Evolutionary conservation across 92 coral and sea anemone genomes (phyloP), one percentile per base, ranked within the genome.

Genomic region (Plumapathes pennacea): DNA sequence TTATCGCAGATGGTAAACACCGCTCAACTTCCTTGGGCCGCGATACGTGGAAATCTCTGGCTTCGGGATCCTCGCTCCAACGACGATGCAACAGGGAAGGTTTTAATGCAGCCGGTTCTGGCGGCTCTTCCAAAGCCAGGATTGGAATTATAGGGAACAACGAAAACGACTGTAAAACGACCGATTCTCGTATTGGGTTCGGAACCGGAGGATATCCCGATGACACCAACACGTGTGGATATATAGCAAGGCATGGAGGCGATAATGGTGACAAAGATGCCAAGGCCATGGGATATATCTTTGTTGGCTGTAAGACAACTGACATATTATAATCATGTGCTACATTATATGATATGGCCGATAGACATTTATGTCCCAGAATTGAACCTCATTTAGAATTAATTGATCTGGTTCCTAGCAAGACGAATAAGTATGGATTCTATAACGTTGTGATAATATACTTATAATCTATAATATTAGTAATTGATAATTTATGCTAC

Each of bases 151-250:
- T 55, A 5, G 45, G 46, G 4, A 55, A 55, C 18, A 29, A 55
- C 3, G 14, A 20, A 34, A 36, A 36, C 0, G 3, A 55, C 44
- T 55, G 62, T 34, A 0, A 13, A 5, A 1, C 5, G 1, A 7
- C 39, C 11, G 46, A 55, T 11, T 55, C 62, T 15, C 7, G 62
- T 28, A 14, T 55, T 55, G 62, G 62, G 25, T 55, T 55, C 39
- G 62, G 62, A 8, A 55, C 62, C 5, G 46, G 43, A 1, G 62
- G 62, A 4, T 34, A 36, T 17, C 19, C 45, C 0, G 62, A 55
- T 20, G 29, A 20, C 1, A 31, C 4, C 6, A 55, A 55, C 17
- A 28, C 39, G 9, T 44, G 27, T 34, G 62, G 62, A 19, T 34
- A 55, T 21, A 46, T 34, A 55, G 62, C 62, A 17, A 44, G 62